Base-by-base conservation (phyloP, 2,888 invertebrate species). In the Clostera curtula region DNA sequence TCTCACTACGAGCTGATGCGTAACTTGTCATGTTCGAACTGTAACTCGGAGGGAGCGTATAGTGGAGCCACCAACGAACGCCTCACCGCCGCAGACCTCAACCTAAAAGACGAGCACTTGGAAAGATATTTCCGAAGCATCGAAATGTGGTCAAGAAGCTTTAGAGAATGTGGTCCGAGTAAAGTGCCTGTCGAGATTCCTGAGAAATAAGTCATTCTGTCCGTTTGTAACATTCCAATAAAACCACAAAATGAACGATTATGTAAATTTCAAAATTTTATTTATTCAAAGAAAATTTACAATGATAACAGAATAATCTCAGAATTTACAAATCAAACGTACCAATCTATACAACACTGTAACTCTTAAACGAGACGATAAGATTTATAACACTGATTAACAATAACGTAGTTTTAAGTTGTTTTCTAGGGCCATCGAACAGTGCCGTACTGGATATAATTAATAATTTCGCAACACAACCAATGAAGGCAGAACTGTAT, bases 371-470 rank as follows among this genome's bases (percentile, higher is more conserved):
- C 75, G 75, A 79, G 79, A 79, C 69, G 68, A 77, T 71, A 76
- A 79, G 77, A 73, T 77, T 77, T 71, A 66, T 70, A 82, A 83
- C 83, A 82, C 71, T 82, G 75, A 83, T 73, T 79, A 82, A 82
- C 79, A 75, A 79, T 74, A 79, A 79, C 74, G 60, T 71, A 72
- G 75, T 59, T 70, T 70, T 66, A 68, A 54, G 55, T 58, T 56
- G 70, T 67, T 68, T 66, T 71, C 77, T 80, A 79, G 68, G 66
- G 62, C 74, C 75, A 71, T 65, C 71, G 57, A 72, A 61, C 56
- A 49, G 49, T 51, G 56, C 62, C 61, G 44, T 56, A 59, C 61
- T 69, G 67, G 70, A 71, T 66, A 73, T 68, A 71, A 62, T 58
- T 56, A 56, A 31, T 41, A 16, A 32, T 31, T 34, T 25, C 12